Conservation (phyloP, 2,797 vertebrate species). For the Anisognathus igniventris region DNA sequence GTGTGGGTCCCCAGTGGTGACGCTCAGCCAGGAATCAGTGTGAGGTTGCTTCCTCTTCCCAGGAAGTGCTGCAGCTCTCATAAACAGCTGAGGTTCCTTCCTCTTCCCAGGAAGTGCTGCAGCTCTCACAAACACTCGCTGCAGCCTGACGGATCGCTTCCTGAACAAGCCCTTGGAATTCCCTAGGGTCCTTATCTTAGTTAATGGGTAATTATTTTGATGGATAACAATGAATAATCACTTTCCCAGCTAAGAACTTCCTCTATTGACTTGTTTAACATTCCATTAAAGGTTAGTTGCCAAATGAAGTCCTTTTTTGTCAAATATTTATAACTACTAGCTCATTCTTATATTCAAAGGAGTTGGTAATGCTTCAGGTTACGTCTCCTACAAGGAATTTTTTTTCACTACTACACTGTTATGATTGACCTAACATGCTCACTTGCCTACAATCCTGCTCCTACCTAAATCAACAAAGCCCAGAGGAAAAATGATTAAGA, state of each 20-base stretch:
- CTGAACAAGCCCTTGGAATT: conserved; percentile 75
- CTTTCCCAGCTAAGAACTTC: conserved; percentile 77
- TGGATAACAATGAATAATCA: conserved; percentile 75
- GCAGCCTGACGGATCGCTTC: conserved; percentile 70
- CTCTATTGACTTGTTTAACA: conserved; percentile 78
- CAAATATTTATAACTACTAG: conserved; percentile 53
- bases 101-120: conserved; percentile 70
- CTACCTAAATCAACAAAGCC: neutral
- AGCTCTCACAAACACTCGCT: conserved; percentile 48
- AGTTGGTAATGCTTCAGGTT: conserved; percentile 26
- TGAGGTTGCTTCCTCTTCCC: conserved; percentile 70
- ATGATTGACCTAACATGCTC: neutral
- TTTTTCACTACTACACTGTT: neutral
- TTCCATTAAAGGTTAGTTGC: conserved; percentile 67
- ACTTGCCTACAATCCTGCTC: neutral
- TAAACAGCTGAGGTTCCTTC: conserved; percentile 58
- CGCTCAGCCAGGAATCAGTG: rapidly evolving
- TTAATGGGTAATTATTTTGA: conserved; percentile 74
- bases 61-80: conserved; percentile 59
- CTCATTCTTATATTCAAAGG: conserved; percentile 57
- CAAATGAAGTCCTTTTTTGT: conserved; percentile 66
- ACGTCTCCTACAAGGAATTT: neutral
- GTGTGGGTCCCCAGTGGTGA: neutral
- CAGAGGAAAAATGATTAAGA: neutral
- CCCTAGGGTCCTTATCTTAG: conserved; percentile 74